Base-by-base conservation (phyloP, 2,113 vertebrate genomes). In the Saccopteryx leptura region DNA sequence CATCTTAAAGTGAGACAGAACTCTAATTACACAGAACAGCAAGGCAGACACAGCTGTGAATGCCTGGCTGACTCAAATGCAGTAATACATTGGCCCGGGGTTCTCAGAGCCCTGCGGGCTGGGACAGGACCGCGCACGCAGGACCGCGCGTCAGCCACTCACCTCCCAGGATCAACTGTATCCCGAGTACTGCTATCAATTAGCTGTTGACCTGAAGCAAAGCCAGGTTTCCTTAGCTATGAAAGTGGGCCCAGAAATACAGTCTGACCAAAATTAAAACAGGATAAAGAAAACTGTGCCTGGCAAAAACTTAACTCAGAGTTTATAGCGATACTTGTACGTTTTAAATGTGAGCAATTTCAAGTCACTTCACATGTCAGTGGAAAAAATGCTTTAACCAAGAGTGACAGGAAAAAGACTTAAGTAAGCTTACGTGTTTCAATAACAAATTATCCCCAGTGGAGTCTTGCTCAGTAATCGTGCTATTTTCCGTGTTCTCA, bases 361-460 rank as follows among this genome's bases (percentile, higher is more conserved):
- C 33, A 18, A 50, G 21, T 80, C 19, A 52, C 7, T 50, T 39
- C 52, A 71, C 26, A 50, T 10, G 26, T 14, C 39, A 39, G 12
- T 7, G 39, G 33, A 10, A 86, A 75, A 75, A 69, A 10, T 14
- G 26, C n/a, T 85, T 3, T 31, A 12, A 68, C 3, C 17, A 85
- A 52, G 31, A 86, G 72, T 11, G 66, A 50, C 14, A 66, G 21
- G 69, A 4, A 18, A 76, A 24, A 8, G 1, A n/a, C 4, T 75
- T 46, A 23, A 31, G 88, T 9, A 4, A 80, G 94, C 99, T 98
- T 98, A 99, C 99, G 74, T 99, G 99, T 98, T 99, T 99, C 97
- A 99, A 97, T 97, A 99, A 99, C 96, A 99, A 98, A 98, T 99
- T 99, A 96, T 99, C 99, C 93, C 98, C 98, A 85, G 96, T 68